phyloP scores from a whole-genome alignment of 2,113 vertebrate genomes.

The Pseudonaja textilis region DNA sequence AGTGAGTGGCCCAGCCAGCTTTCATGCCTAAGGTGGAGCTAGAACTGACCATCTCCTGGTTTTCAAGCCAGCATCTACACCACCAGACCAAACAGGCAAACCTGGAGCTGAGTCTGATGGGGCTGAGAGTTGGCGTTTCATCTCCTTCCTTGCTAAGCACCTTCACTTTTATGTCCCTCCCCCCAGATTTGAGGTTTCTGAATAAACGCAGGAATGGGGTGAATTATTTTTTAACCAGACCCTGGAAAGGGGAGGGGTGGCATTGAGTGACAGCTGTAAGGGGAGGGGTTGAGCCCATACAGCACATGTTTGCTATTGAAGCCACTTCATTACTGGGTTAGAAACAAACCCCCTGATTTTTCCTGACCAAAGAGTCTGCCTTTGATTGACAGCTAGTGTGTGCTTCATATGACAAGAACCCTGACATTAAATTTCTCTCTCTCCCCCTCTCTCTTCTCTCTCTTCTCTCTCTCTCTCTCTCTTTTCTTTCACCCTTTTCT shows the following conservation, averaged over 20 bases:
- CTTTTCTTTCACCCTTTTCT: too few species aligned
- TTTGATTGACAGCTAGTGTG: constrained; percentile 72
- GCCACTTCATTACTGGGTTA: constrained; percentile 71
- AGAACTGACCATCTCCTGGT: background rate
- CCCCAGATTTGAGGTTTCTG: background rate
- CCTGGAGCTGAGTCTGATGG: background rate
- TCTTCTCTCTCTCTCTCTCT: too few species aligned
- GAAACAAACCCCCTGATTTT: constrained; percentile 72
- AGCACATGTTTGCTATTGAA: constrained; percentile 76
- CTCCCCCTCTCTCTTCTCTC: too few species aligned
- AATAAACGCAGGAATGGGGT: constrained; percentile 30
- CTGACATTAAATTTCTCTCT: background rate
- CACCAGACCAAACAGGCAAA: background rate
- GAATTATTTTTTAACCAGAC: background rate
- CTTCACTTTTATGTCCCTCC: background rate
- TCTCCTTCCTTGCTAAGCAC: background rate
- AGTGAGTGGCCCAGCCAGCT: background rate
- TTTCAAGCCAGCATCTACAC: background rate
- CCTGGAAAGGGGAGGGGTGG: background rate
- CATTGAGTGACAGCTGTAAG: constrained; percentile 70
- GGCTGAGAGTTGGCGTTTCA: background rate
- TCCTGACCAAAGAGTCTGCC: constrained; percentile 60
- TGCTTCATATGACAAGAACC: constrained; percentile 52
- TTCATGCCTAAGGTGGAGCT: background rate
- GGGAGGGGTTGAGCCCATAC: constrained; percentile 61